phyloP scores from a whole-genome alignment of 2,888 invertebrate genomes.

The Embidobia sp. region DNA sequence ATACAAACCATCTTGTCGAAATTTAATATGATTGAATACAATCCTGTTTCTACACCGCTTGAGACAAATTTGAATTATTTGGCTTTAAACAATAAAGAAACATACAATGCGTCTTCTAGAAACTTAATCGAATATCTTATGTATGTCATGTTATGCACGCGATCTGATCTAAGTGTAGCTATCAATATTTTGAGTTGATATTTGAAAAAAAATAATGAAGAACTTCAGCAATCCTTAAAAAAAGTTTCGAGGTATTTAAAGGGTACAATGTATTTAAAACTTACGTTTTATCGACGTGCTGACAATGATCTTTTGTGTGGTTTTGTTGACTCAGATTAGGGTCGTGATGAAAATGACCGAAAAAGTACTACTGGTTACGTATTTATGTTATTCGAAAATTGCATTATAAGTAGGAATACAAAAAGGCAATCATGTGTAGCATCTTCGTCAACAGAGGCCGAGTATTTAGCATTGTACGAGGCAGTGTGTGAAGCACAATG shows the following conservation, averaged over 20 bases:
- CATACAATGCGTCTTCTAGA: not conserved
- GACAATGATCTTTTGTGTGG: not conserved
- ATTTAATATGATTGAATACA: slow-evolving; percentile 16
- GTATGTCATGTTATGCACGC: slow-evolving; percentile 2
- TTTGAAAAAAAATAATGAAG: slow-evolving; percentile 6
- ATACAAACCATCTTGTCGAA: not conserved
- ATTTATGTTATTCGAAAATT: not conserved
- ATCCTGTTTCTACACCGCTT: not conserved
- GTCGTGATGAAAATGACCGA: not conserved
- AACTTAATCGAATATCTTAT: not conserved
- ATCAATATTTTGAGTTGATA: slow-evolving; percentile 20
- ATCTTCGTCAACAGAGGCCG: slow-evolving; percentile 8
- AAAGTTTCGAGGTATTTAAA: slow-evolving; percentile 9
- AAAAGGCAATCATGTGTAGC: not conserved
- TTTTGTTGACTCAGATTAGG: slow-evolving; percentile 11
- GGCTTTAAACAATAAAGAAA: slow-evolving; percentile 4
- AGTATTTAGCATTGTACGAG: not conserved
- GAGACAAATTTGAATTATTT: slow-evolving; percentile 1
- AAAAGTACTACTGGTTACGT: slow-evolving; percentile 3
- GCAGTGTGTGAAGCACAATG: slow-evolving; percentile 4
- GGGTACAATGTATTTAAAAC: slow-evolving; percentile 14
- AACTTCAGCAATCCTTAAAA: slow-evolving; percentile 15
- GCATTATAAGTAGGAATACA: slow-evolving; percentile 4
- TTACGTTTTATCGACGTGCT: not conserved
- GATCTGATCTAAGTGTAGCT: slow-evolving; percentile 11